These are phyloP conservation scores for Sterna hirundo DNA, from an alignment of 2,113 vertebrate genomes.

Conservation along the genomic window DNA sequence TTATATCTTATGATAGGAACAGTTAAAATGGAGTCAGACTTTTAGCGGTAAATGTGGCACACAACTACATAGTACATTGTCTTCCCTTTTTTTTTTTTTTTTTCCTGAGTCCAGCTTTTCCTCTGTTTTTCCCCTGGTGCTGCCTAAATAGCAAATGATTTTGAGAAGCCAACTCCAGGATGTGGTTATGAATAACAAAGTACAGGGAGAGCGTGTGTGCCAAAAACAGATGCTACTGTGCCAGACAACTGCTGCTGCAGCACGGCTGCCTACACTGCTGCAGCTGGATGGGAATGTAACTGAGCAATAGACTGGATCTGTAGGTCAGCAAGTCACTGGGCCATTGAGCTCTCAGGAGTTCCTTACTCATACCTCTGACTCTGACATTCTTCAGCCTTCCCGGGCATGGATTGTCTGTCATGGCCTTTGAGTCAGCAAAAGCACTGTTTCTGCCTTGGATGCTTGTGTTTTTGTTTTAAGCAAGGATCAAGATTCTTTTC, in stretches of 20 bases:
- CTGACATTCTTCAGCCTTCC: not conserved
- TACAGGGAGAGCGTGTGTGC: fast-evolving
- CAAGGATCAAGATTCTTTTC: not conserved
- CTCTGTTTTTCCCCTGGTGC: not conserved
- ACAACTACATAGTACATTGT: fast-evolving
- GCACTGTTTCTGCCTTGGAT: not conserved
- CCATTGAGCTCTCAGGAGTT: not conserved
- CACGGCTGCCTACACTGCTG: not conserved
- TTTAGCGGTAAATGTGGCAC: not conserved
- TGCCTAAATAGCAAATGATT: not conserved
- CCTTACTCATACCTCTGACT: not conserved
- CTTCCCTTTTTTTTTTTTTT: not conserved
- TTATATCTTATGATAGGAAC: not conserved
- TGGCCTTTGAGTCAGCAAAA: not conserved
- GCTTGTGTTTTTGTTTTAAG: not conserved
- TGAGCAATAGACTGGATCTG: not conserved
- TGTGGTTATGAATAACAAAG: not conserved
- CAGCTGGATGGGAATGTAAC: not conserved
- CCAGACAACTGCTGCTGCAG: not conserved
- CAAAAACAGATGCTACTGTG: not conserved
- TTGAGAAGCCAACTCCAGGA: not conserved
- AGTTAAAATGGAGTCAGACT: not conserved
- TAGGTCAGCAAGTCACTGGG: not conserved
- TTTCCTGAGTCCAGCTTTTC: not conserved
- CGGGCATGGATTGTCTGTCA: not conserved